Percentiles rank a stretch among this genome's conserved stretches.
Evolutionary conservation across 2,888 invertebrate species (phyloP).

Genomic region (Nemotelus nigrinus): DNA sequence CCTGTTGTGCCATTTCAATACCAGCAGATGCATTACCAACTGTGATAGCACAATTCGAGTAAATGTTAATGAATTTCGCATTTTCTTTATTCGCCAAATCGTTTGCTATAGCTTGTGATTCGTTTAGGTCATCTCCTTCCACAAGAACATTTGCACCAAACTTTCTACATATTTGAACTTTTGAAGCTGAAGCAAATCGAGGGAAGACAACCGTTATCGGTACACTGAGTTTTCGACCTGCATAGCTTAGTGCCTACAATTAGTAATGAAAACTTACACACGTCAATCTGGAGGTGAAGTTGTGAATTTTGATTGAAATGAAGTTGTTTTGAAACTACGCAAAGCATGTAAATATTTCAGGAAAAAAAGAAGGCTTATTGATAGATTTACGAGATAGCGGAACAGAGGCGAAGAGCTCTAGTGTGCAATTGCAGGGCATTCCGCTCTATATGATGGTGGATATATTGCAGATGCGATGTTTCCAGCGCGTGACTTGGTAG

Average conservation of each 20-base stretch:
- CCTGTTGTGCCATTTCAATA: conserved; percentile 21
- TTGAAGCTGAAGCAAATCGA: not conserved
- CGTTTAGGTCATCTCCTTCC: conserved; percentile 4
- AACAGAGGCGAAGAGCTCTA: too few species aligned
- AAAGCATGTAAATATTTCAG: too few species aligned
- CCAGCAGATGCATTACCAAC: conserved; percentile 22
- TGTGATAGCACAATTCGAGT: conserved; percentile 15
- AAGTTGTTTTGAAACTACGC: too few species aligned
- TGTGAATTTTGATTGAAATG: too few species aligned
- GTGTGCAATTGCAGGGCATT: too few species aligned
- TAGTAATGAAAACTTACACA: too few species aligned
- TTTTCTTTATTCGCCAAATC: conserved; percentile 2
- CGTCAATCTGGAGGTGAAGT: too few species aligned
- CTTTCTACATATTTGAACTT: conserved; percentile 23
- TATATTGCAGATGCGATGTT: too few species aligned
- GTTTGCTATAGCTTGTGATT: not conserved
- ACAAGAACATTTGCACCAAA: conserved; percentile 7
- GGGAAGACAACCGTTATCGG: conserved; percentile 22
- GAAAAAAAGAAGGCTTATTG: too few species aligned
- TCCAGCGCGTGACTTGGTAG: too few species aligned
- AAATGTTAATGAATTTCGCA: conserved; percentile 28
- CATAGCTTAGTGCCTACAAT: conserved; percentile 25
- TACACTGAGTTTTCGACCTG: not conserved
- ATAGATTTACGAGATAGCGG: too few species aligned
- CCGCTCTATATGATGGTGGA: too few species aligned